Percentiles rank a stretch among this genome's conserved stretches.
Evolutionary conservation across 2,888 invertebrate genomes (phyloP).

Genomic region (Rhopalosiphum nymphaeae): DNA sequence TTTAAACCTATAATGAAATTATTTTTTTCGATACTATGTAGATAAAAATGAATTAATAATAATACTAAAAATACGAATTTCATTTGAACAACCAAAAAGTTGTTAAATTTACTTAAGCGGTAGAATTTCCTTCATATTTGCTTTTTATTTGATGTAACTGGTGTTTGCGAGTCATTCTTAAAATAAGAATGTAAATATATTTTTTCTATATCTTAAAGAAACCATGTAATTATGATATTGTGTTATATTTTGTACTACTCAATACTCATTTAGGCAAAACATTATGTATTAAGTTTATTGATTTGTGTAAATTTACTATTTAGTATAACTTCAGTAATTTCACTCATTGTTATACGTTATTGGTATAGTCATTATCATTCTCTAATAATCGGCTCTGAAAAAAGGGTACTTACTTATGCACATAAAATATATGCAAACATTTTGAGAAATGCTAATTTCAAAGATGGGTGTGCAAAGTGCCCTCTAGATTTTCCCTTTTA

Average conservation of each 20-base stretch:
- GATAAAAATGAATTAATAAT: not conserved
- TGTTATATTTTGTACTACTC: not conserved
- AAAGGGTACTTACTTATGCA: not conserved
- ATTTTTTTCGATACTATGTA: not conserved
- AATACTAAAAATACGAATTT: not conserved
- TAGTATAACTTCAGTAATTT: not conserved
- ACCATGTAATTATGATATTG: not conserved
- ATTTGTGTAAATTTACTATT: not conserved
- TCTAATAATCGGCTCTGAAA: not conserved
- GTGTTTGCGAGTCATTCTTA: not conserved
- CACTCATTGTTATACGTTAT: not conserved
- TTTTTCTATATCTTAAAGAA: not conserved
- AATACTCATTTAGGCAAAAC: not conserved
- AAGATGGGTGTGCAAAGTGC: not conserved
- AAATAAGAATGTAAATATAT: not conserved
- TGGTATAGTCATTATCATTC: not conserved
- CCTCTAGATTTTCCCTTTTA: not conserved
- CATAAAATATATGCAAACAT: not conserved
- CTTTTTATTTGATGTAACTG: not conserved
- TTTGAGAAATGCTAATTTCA: not conserved
- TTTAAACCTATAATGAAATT: not conserved
- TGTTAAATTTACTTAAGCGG: not conserved
- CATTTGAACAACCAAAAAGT: not conserved
- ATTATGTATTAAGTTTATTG: not conserved
- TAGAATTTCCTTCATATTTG: not conserved